Evolutionary conservation across 2,888 invertebrate genomes (phyloP), one percentile per base, ranked within the genome.

Genomic region (Brassicogethes aeneus): DNA sequence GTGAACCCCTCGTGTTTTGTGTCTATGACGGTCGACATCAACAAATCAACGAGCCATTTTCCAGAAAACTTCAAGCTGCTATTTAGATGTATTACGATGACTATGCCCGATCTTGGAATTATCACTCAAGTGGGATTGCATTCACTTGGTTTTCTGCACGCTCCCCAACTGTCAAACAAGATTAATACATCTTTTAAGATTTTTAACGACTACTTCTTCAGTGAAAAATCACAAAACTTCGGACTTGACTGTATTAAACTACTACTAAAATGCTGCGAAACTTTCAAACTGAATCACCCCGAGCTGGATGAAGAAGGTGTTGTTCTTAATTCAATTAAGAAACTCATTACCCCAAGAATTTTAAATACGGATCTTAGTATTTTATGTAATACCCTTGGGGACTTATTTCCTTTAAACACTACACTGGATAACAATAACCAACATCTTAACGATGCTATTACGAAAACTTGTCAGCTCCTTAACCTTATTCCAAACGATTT

Each of bases 331-430:
- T 87, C 90, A 7, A 79, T 93, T 42, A 77, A 85, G 39, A 88
- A 91, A 64, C 86, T 90, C 0, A 90, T 91, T 70, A 68, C 86
- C 42, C 87, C 91, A 0, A 90, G 91, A 63, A 88, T 93, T 66
- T 69, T 88, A 48, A 79, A 84, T 0, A 82, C 83, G 55, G 91
- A 93, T 66, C 79, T 88, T 29, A 83, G 85, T 0, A 70, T 90
- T 15, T 81, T 82, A 56, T 76, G 81, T 59, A 86, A 87, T 12
- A 90, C 92, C 49, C 83, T 92, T 50, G 80, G 84, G 0, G 89
- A 91, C 68, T 70, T 92, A 48, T 93, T 93, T 65, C 88, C 90
- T 82, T 86, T 61, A 70, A 68, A 14, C 69, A 77, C 16, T 77
- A 87, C 51, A 66, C 82, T 17, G 63, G 62, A 2, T 3, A 16